Conservation (phyloP, 2,797 vertebrate genomes). For the Parauchenoglanis punctatus region DNA sequence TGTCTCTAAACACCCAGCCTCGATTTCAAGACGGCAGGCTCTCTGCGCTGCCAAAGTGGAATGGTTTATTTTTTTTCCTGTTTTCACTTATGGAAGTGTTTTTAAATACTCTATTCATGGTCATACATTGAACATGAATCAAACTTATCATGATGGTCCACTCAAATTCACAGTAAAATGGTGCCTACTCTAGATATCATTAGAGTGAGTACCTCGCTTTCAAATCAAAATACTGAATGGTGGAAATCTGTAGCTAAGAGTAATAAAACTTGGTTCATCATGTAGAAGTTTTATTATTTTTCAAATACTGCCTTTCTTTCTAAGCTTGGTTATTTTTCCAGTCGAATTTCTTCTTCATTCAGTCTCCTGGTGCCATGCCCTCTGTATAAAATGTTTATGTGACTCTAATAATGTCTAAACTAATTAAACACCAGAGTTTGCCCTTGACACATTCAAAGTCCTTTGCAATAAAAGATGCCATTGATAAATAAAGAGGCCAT, state of each 20-base stretch:
- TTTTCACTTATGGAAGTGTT: not conserved
- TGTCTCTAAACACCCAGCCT: constrained; percentile 29
- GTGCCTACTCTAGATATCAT: not conserved
- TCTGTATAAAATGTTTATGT: not conserved
- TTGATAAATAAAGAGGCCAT: constrained; percentile 35
- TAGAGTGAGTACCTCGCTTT: not conserved
- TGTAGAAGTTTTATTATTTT: not conserved
- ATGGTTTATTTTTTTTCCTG: not conserved
- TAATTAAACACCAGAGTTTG: not conserved
- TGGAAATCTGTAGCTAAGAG: not conserved
- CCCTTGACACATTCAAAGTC: constrained; percentile 9
- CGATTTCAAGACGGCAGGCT: not conserved
- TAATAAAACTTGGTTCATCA: not conserved
- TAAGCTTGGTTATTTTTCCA: not conserved
- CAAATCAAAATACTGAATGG: not conserved
- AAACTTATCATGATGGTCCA: not conserved
- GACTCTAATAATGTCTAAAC: not conserved
- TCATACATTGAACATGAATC: not conserved
- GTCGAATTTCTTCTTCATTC: not conserved
- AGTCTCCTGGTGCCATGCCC: not conserved
- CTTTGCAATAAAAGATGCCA: constrained; percentile 31
- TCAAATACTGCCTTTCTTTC: not conserved
- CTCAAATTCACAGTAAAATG: not conserved
- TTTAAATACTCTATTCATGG: not conserved
- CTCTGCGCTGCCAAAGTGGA: not conserved